Conservation (phyloP, 2,888 invertebrate genomes). For the Melanchra persicariae region DNA sequence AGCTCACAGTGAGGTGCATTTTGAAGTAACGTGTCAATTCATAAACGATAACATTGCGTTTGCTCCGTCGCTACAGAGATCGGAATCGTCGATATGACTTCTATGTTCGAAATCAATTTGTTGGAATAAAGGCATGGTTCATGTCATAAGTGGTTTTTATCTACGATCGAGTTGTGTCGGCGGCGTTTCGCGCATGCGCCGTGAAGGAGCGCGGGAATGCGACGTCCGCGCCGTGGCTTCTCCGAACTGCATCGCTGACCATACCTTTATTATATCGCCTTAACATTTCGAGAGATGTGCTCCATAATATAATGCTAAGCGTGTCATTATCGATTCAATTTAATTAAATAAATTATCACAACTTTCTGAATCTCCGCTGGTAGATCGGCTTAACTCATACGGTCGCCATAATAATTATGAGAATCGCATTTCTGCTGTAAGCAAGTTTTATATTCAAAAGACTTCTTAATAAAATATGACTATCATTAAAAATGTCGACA, state of each 20-base stretch:
- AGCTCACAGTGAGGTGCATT: constrained; percentile 72
- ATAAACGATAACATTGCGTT: constrained; percentile 78
- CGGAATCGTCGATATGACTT: constrained; percentile 72
- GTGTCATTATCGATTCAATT: constrained; percentile 56
- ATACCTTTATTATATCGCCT: constrained; percentile 75
- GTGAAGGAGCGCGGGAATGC: constrained; percentile 75
- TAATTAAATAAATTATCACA: constrained; percentile 32
- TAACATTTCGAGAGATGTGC: constrained; percentile 71
- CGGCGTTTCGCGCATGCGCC: constrained; percentile 85
- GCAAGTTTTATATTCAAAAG: constrained; percentile 17
- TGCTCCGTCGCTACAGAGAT: constrained; percentile 74
- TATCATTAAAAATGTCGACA: constrained; percentile 60
- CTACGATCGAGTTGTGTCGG: constrained; percentile 86
- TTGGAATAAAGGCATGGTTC: constrained; percentile 87
- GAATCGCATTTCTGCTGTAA: background rate
- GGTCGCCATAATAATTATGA: constrained; percentile 1
- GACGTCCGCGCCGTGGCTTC: constrained; percentile 80
- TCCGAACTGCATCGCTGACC: constrained; percentile 80
- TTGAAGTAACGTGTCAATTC: constrained; percentile 80
- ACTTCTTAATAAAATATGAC: constrained; percentile 26
- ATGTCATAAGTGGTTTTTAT: constrained; percentile 88
- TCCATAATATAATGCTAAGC: constrained; percentile 31
- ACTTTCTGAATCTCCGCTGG: constrained; percentile 4
- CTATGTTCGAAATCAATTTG: constrained; percentile 87
- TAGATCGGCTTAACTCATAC: background rate